Base-by-base conservation (phyloP, 2,888 invertebrate genomes). In the Aphodius sticticus region DNA sequence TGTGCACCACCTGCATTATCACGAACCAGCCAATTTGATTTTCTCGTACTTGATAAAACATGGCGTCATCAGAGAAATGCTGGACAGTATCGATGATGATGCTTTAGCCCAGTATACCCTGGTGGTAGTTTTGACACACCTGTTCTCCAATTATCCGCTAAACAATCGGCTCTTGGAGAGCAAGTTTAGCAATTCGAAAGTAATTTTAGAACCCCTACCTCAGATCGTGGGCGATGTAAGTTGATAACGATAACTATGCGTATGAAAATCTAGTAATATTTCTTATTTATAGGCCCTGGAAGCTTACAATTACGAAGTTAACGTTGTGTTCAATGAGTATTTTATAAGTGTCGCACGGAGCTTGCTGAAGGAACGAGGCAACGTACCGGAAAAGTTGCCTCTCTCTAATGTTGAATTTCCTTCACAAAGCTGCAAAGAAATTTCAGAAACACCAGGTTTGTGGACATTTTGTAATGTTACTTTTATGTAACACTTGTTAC, bases 21-120 rank as follows among this genome's bases (percentile, higher is more conserved):
- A 82, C 77, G 82, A 83, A 78, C 82, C 82, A 6, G 81, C 82
- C 12, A 83, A 83, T 77, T 78, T 83, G 36, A 81, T 77, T 14
- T 83, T 83, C 70, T 75, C 80, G 9, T 82, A 81, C 78, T 77
- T 83, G 53, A 77, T 83, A n/a, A 77, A 79, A 37, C 72, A 78
- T 16, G 82, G 82, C n/a, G 80, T 76, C 9, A 76, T 83, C 70
- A 78, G 82, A 9, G 70, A 79, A 70, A 75, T 83, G 38, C 77
- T 82, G 69, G 35, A 38, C 35, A 69, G 78, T 16, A 76, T 69
- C 14, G 69, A 81, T 16, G 78, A 82, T 77, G 70, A 53, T 12
- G 74, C 16, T 15, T 79, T 80, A 16, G 76, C 78, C 78, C 71
- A 77, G 12, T 77, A 77, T 76, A 70, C 69, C 70, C 76, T 83